phyloP scores from a whole-genome alignment of 2,888 invertebrate genomes.

The Cataglyphis cursor region DNA sequence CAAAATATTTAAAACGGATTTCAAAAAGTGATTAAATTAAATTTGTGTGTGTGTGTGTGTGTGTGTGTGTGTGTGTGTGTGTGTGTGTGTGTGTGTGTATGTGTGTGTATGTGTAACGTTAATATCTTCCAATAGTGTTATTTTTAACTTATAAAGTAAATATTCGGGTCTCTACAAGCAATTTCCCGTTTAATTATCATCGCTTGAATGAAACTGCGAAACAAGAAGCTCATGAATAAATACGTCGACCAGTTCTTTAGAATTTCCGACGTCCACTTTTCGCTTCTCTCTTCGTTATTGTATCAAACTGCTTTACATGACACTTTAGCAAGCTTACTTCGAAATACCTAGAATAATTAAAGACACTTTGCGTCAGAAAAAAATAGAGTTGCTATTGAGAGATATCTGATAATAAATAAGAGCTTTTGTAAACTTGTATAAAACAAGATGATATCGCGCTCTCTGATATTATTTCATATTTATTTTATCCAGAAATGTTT shows the following conservation, averaged over 20 bases:
- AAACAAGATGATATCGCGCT: neutral
- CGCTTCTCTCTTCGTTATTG: slow-evolving; percentile 30
- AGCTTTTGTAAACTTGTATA: neutral
- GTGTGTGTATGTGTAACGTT: neutral
- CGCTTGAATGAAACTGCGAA: slow-evolving; percentile 23
- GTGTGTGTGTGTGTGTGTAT: no score
- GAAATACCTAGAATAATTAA: slow-evolving; percentile 13
- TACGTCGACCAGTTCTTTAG: slow-evolving; percentile 34
- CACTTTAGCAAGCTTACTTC: neutral
- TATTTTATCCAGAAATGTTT: neutral
- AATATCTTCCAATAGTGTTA: neutral
- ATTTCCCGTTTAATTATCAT: slow-evolving; percentile 46
- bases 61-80: no score
- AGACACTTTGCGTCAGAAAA: neutral
- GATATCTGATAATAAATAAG: neutral
- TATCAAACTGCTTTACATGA: slow-evolving; percentile 25
- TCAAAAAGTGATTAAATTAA: neutral
- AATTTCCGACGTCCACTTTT: slow-evolving; percentile 30
- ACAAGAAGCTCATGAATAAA: slow-evolving; percentile 49
- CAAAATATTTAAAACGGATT: neutral
- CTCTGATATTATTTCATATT: neutral
- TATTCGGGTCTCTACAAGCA: slow-evolving; percentile 24
- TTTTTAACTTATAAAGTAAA: slow-evolving; percentile 15
- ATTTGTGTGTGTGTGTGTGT: no score
- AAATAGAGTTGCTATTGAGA: neutral